These are phyloP conservation scores for Vultur gryphus DNA, from an alignment of 2,797 vertebrate genomes.

Conservation along the genomic window DNA sequence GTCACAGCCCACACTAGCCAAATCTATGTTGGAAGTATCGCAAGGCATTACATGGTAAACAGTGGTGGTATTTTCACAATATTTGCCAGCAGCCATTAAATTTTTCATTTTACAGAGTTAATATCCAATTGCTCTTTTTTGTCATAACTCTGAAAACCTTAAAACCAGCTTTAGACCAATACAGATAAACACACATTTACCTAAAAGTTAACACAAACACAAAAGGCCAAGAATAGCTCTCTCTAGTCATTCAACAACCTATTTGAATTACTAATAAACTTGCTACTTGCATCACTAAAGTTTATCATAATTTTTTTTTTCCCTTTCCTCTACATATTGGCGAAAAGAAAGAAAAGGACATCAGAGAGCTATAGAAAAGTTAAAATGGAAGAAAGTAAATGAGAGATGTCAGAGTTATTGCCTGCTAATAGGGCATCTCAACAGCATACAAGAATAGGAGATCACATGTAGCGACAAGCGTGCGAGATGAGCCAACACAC, in stretches of 20 bases:
- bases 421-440: background rate
- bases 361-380: background rate
- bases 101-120: slow-evolving; percentile 12
- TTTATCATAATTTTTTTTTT: background rate
- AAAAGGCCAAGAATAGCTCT: background rate
- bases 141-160: background rate
- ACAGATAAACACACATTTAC: background rate
- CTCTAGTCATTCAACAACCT: background rate
- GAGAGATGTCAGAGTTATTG: background rate
- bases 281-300: background rate
- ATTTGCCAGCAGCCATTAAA: slow-evolving; percentile 14
- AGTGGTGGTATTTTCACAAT: slow-evolving; percentile 42
- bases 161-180: background rate
- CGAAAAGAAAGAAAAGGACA: background rate
- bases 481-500: background rate
- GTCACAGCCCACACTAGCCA: background rate
- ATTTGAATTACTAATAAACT: background rate
- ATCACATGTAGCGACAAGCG: background rate
- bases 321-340: background rate
- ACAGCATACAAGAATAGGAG: background rate
- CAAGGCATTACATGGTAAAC: slow-evolving; percentile 29
- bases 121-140: background rate
- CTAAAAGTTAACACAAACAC: background rate
- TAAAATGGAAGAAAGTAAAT: background rate
- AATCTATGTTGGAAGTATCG: background rate